Percentiles rank a stretch among this genome's conserved stretches.
Conservation (phyloP, 2,113 vertebrate genomes). For the Vanacampus margaritifer region DNA sequence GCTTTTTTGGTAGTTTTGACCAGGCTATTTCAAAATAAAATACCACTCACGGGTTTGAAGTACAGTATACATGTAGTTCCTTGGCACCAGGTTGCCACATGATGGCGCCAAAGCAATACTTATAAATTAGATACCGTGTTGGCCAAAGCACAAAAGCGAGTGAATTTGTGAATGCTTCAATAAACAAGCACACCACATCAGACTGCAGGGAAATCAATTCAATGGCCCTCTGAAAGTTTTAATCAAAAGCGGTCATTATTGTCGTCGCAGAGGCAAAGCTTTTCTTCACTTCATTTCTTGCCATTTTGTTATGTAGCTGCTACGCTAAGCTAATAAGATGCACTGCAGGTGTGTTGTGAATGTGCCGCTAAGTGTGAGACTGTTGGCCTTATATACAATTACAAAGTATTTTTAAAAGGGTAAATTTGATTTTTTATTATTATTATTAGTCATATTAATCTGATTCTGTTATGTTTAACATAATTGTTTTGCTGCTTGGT, state of each 20-base stretch:
- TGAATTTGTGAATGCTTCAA: not conserved
- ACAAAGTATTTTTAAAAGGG: constrained; percentile 57
- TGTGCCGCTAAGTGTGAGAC: not conserved
- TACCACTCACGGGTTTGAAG: no score
- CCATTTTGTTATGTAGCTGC: constrained; percentile 15
- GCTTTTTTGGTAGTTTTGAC: no score
- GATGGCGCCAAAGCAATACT: not conserved
- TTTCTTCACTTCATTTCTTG: not conserved
- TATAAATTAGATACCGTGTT: no score
- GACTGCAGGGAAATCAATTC: not conserved
- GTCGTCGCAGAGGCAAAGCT: not conserved
- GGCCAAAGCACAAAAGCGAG: not conserved
- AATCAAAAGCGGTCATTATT: not conserved
- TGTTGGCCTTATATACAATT: constrained; percentile 50
- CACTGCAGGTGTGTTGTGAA: constrained; percentile 7
- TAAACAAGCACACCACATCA: no score
- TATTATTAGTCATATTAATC: constrained; percentile 52
- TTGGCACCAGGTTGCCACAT: not conserved
- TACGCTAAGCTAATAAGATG: constrained; percentile 13
- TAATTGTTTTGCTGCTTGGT: constrained; percentile 20
- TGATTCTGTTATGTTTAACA: constrained; percentile 16
- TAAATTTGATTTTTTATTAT: constrained; percentile 53
- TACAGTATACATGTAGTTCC: not conserved
- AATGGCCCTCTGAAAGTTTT: not conserved
- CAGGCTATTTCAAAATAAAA: no score